Evolutionary conservation across 2,797 vertebrate genomes (phyloP).

Genomic region (Sebastes hubbsi): DNA sequence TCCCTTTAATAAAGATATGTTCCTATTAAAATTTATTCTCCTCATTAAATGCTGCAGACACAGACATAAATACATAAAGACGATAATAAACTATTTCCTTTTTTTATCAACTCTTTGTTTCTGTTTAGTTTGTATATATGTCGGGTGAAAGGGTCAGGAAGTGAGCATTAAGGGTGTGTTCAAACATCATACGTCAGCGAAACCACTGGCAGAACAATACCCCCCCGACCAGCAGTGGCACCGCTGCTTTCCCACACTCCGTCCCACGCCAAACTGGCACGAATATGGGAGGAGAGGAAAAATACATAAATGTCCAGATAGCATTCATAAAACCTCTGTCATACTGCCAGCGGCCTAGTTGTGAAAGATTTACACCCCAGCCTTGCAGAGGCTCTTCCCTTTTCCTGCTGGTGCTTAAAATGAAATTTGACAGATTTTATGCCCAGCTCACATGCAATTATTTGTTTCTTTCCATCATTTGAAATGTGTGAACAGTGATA

Average conservation of each 20-base stretch:
- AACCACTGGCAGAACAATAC: conserved; percentile 70
- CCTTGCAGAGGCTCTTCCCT: conserved; percentile 32
- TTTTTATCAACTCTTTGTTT: conserved; percentile 28
- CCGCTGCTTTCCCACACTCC: conserved; percentile 69
- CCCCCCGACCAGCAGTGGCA: conserved; percentile 40
- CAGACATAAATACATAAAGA: not conserved
- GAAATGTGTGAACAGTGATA: conserved; percentile 52
- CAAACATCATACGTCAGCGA: conserved; percentile 57
- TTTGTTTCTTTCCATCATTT: conserved; percentile 52
- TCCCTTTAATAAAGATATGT: not conserved
- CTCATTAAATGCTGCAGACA: not conserved
- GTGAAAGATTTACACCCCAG: conserved; percentile 57
- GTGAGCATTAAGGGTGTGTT: conserved; percentile 56
- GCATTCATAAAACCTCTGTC: conserved; percentile 58
- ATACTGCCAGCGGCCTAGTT: conserved; percentile 27
- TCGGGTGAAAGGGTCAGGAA: conserved; percentile 57
- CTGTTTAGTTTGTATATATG: conserved; percentile 55
- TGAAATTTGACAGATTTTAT: conserved; percentile 48
- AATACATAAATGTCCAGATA: conserved; percentile 57
- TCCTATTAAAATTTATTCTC: not conserved
- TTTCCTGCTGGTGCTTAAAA: conserved; percentile 2
- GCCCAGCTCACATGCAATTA: conserved; percentile 26
- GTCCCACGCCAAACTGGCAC: conserved; percentile 47
- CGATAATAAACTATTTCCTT: conserved; percentile 12
- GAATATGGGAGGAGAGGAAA: conserved; percentile 37